These are phyloP conservation scores for Sarcoramphus papa DNA, from an alignment of 2,797 vertebrate species.

Conservation along the genomic window DNA sequence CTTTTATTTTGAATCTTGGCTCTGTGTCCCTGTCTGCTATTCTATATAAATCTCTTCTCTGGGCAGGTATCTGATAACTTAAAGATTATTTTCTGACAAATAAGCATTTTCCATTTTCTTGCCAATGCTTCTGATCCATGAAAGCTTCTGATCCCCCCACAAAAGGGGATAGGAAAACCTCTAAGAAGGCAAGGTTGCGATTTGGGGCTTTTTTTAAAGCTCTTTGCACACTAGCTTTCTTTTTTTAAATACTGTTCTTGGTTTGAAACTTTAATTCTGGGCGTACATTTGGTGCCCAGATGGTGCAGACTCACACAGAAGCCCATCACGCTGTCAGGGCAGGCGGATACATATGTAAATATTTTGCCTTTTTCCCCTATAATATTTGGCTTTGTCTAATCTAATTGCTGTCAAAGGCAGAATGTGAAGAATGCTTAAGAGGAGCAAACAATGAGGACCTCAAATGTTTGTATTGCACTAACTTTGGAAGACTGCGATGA, in stretches of 20 bases:
- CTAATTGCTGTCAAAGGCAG: conserved; percentile 76
- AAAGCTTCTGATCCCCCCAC: neutral
- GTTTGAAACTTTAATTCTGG: conserved; percentile 69
- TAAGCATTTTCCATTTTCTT: neutral
- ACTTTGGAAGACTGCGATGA: conserved; percentile 8
- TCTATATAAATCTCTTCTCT: neutral
- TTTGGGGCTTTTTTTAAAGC: neutral
- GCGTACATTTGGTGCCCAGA: conserved; percentile 71
- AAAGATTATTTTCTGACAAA: conserved; percentile 36
- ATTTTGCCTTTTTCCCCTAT: conserved; percentile 74
- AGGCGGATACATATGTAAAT: conserved; percentile 75
- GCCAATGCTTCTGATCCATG: neutral
- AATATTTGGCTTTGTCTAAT: conserved; percentile 74
- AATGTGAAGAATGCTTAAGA: conserved; percentile 39
- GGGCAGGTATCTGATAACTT: neutral
- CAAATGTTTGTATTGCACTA: neutral
- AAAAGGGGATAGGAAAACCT: neutral
- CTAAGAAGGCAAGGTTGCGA: neutral
- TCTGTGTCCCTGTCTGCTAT: neutral
- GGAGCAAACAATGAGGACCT: conserved; percentile 65
- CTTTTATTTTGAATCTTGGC: conserved; percentile 1
- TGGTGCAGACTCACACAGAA: conserved; percentile 73
- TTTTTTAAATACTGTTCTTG: conserved; percentile 53
- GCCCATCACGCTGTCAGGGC: conserved; percentile 74
- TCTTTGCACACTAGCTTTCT: conserved; percentile 3